These are phyloP conservation scores for Muschampia plurimacula DNA, from an alignment of 2,888 invertebrate species.

Conservation along the genomic window DNA sequence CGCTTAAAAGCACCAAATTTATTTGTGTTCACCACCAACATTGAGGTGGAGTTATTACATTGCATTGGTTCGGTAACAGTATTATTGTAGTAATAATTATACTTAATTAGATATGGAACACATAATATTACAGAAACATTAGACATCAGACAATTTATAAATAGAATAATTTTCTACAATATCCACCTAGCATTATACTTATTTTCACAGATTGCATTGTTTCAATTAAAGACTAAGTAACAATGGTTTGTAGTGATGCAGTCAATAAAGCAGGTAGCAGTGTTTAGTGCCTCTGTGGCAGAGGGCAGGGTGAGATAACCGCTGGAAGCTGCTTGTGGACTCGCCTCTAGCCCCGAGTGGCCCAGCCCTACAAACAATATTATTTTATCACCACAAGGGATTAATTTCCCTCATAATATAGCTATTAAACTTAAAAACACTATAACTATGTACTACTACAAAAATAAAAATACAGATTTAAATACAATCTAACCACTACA, in stretches of 20 bases:
- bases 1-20: constrained; percentile 86
- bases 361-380: constrained; percentile 84
- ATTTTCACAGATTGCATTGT: constrained; percentile 90
- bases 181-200: constrained; percentile 84
- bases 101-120: constrained; percentile 88
- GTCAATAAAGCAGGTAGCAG: constrained; percentile 88
- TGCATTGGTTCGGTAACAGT: constrained; percentile 87
- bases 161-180: constrained; percentile 86
- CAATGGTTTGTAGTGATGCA: constrained; percentile 87
- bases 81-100: constrained; percentile 85
- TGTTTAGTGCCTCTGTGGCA: constrained; percentile 81
- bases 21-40: constrained; percentile 86
- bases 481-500: not conserved
- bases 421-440: constrained; percentile 32
- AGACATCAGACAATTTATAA: constrained; percentile 86
- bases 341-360: constrained; percentile 88
- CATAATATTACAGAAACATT: constrained; percentile 87
- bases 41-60: constrained; percentile 87
- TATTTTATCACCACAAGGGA: constrained; percentile 38
- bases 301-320: constrained; percentile 85
- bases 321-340: constrained; percentile 83
- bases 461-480: constrained; percentile 7
- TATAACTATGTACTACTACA: constrained; percentile 12
- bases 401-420: constrained; percentile 29
- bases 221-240: constrained; percentile 86